Evolutionary conservation across 2,797 vertebrate genomes (phyloP).

Genomic region (Enteromius unitaeniatus): DNA sequence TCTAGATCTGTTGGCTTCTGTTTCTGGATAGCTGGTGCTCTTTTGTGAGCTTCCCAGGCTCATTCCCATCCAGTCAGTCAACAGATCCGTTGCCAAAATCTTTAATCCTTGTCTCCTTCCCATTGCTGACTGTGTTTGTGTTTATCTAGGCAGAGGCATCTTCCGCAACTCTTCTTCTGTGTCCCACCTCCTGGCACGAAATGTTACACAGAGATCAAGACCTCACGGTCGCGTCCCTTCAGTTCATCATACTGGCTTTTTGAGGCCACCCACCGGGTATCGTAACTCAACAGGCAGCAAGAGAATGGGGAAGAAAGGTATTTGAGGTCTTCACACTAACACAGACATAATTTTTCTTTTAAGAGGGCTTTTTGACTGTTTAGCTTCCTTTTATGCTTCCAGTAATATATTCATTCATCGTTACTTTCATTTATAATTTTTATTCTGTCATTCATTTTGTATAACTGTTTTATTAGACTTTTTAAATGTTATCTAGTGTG

Average conservation of each 20-base stretch:
- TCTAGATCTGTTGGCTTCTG: constrained; percentile 28
- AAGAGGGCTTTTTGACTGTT: background rate
- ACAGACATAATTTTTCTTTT: background rate
- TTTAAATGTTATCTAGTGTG: background rate
- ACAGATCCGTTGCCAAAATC: constrained; percentile 51
- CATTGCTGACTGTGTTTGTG: constrained; percentile 60
- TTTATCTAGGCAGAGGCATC: constrained; percentile 70
- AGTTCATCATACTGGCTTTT: constrained; percentile 59
- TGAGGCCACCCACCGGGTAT: constrained; percentile 63
- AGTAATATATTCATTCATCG: background rate
- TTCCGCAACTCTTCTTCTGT: constrained; percentile 60
- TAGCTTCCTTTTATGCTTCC: background rate
- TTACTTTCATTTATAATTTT: background rate
- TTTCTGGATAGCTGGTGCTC: constrained; percentile 19
- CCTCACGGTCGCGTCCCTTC: constrained; percentile 58
- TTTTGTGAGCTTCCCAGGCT: constrained; percentile 40
- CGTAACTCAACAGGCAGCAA: constrained; percentile 69
- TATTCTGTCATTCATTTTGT: constrained; percentile 19
- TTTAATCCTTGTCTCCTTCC: constrained; percentile 8
- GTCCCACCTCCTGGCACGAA: constrained; percentile 65
- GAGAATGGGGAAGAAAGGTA: constrained; percentile 70
- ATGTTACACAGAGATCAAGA: constrained; percentile 63
- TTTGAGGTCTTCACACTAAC: background rate
- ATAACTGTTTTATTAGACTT: constrained; percentile 1
- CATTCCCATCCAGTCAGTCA: constrained; percentile 51